phyloP scores from a whole-genome alignment of 2,888 invertebrate species.

The Micoletzkya japonica region DNA sequence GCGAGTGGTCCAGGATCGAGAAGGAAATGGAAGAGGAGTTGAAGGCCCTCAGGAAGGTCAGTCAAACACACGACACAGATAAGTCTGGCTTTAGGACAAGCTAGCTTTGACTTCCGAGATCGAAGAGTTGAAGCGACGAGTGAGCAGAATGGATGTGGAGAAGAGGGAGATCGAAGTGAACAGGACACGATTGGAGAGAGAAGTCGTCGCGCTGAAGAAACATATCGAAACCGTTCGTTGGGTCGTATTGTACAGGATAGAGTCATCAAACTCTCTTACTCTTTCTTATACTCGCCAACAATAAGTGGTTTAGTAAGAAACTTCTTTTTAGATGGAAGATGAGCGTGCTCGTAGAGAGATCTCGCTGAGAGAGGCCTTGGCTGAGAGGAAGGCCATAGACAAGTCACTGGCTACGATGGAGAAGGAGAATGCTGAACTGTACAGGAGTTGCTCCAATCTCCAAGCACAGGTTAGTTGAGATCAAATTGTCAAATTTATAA shows the following conservation, averaged over 20 bases:
- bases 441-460: slow-evolving; percentile 49
- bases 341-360: slow-evolving; percentile 47
- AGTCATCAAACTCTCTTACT: background rate
- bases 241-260: background rate
- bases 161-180: slow-evolving; percentile 33
- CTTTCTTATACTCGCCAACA: background rate
- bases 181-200: slow-evolving; percentile 42
- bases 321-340: slow-evolving; percentile 48
- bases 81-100: slow-evolving; percentile 36
- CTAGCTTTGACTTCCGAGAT: slow-evolving; percentile 41
- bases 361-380: slow-evolving; percentile 46
- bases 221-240: slow-evolving; percentile 41
- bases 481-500: background rate
- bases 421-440: slow-evolving; percentile 52
- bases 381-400: slow-evolving; percentile 52
- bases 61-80: too few species aligned
- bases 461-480: slow-evolving; percentile 42
- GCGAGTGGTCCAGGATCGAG: slow-evolving; percentile 43
- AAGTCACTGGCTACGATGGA: slow-evolving; percentile 57
- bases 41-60: slow-evolving; percentile 41
- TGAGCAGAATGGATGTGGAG: slow-evolving; percentile 38
- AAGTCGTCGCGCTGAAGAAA: slow-evolving; percentile 45
- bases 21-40: slow-evolving; percentile 47
- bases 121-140: slow-evolving; percentile 40
- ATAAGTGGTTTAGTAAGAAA: background rate